Evolutionary conservation across 2,113 vertebrate species (phyloP).

Genomic region (Coturnix japonica): DNA sequence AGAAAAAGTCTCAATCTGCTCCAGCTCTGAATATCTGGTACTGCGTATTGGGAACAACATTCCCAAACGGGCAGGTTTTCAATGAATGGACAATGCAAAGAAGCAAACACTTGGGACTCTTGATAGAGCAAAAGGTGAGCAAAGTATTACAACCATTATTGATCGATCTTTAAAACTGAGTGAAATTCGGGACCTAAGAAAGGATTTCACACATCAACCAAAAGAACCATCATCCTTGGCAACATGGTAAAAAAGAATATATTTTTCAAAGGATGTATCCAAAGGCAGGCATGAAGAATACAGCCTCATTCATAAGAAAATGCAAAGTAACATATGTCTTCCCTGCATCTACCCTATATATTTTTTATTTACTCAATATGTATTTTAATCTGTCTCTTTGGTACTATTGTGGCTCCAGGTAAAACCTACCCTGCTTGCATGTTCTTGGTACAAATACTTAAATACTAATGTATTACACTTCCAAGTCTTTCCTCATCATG

Average conservation of each 20-base stretch:
- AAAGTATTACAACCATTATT: too few species aligned
- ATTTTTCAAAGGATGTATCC: neutral
- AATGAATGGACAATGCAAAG: rapidly evolving
- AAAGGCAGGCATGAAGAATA: neutral
- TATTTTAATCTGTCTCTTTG: neutral
- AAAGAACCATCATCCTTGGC: neutral
- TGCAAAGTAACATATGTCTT: rapidly evolving
- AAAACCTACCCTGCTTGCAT: neutral
- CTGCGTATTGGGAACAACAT: neutral
- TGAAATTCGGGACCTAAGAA: too few species aligned
- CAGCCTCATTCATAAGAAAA: neutral
- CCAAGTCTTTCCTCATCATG: neutral
- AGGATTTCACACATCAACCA: too few species aligned
- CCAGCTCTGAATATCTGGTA: neutral
- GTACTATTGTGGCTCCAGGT: neutral
- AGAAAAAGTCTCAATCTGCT: neutral
- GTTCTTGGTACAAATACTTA: neutral
- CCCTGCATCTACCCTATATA: neutral
- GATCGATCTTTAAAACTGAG: too few species aligned
- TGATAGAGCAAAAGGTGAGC: too few species aligned
- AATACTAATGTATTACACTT: neutral
- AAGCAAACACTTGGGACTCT: neutral
- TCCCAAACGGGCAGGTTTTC: neutral
- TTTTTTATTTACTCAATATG: neutral
- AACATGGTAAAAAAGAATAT: rapidly evolving